A percentile compares a stretch with the other conserved stretches of the same genome.
phyloP scores from a whole-genome alignment of 2,797 vertebrate genomes.

The Pipistrellus pipistrellus region DNA sequence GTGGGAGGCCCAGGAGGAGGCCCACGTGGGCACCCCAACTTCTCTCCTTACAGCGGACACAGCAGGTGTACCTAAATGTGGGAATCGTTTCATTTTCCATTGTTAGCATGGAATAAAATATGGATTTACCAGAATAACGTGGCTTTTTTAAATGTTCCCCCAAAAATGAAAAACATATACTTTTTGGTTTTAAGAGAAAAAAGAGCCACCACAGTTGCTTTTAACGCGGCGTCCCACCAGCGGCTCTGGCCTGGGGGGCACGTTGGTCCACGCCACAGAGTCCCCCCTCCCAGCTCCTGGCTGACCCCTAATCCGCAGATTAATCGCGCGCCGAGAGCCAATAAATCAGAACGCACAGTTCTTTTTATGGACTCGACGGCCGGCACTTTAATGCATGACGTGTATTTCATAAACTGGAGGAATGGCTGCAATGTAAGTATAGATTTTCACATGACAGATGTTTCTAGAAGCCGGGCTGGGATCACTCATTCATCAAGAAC shows the following conservation, averaged over 20 bases:
- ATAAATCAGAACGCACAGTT: slow-evolving; percentile 63
- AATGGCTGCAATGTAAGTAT: slow-evolving; percentile 66
- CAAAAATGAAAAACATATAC: neutral
- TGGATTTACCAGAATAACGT: slow-evolving; percentile 47
- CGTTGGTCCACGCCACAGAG: neutral
- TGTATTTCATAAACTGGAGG: slow-evolving; percentile 64
- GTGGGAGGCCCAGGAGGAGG: neutral
- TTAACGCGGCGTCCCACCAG: slow-evolving; percentile 15
- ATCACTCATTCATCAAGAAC: slow-evolving; percentile 37
- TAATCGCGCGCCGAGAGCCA: slow-evolving; percentile 59
- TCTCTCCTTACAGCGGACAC: neutral
- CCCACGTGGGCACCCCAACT: neutral
- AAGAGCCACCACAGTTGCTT: slow-evolving; percentile 18
- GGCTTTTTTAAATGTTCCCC: neutral
- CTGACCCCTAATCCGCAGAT: slow-evolving; percentile 63
- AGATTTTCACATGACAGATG: slow-evolving; percentile 59
- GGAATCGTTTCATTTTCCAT: slow-evolving; percentile 53
- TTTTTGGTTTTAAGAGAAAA: neutral
- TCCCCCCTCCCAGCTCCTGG: slow-evolving; percentile 52
- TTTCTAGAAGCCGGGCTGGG: slow-evolving; percentile 23
- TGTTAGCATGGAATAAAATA: neutral
- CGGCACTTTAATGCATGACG: slow-evolving; percentile 59
- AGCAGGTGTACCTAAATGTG: neutral
- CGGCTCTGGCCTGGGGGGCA: neutral
- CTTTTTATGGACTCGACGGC: slow-evolving; percentile 70